A percentile compares a stretch with the other conserved stretches of the same genome.
phyloP scores from a whole-genome alignment of 2,113 vertebrate genomes.

The Athene cunicularia region DNA sequence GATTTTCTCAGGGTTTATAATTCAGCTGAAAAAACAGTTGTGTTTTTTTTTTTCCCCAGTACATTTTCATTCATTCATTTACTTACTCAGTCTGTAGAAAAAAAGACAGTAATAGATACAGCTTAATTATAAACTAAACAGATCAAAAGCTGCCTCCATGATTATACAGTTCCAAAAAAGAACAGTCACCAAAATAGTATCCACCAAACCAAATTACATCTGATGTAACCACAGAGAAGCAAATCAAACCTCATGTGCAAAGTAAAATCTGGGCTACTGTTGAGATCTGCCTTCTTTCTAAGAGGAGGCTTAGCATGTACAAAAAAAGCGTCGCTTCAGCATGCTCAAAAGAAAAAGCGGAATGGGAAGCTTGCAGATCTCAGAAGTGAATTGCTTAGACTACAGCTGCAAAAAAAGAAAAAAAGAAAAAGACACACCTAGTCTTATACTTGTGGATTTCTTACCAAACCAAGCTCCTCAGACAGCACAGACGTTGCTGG shows the following conservation, averaged over 20 bases:
- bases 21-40: neutral
- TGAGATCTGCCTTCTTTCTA: neutral
- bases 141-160: conserved; percentile 28
- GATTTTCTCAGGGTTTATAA: conserved; percentile 40
- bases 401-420: neutral
- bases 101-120: neutral
- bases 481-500: rapidly evolving
- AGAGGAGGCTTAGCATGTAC: neutral
- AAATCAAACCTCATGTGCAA: neutral
- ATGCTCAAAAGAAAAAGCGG: neutral
- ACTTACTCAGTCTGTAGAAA: neutral
- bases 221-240: conserved; percentile 1
- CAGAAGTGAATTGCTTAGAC: neutral
- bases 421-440: rapidly evolving
- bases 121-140: conserved; percentile 32
- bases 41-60: neutral
- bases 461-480: neutral
- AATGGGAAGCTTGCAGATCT: neutral
- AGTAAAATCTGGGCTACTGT: neutral
- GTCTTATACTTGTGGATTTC: neutral
- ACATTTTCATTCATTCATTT: neutral
- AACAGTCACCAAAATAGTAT: conserved; percentile 45
- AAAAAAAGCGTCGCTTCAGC: neutral
- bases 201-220: conserved; percentile 20
- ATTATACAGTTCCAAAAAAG: conserved; percentile 40